Conservation (phyloP, 2,113 vertebrate genomes). For the Toxotes jaculatrix region DNA sequence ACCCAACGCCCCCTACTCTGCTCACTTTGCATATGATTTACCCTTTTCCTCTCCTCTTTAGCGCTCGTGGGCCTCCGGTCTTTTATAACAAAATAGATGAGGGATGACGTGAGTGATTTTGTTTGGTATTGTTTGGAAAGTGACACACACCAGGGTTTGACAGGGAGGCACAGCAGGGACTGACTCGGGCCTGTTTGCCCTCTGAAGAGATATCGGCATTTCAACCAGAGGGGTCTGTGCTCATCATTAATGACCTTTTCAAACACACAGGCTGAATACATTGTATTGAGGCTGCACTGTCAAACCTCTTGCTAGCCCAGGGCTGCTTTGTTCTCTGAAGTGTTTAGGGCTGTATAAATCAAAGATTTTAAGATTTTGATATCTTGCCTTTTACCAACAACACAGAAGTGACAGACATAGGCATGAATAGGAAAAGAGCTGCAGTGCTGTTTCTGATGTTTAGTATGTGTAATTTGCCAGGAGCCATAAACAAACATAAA, state of each 20-base stretch:
- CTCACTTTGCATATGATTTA: conserved; percentile 56
- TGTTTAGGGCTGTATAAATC: conserved; percentile 65
- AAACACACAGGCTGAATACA: conserved; percentile 74
- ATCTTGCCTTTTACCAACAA: conserved; percentile 53
- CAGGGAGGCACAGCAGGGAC: conserved; percentile 72
- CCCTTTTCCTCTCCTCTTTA: conserved; percentile 43
- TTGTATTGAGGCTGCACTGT: conserved; percentile 68
- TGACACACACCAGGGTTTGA: conserved; percentile 52
- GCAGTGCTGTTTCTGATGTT: conserved; percentile 17
- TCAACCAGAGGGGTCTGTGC: conserved; percentile 72
- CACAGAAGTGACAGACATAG: conserved; percentile 26
- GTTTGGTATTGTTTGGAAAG: conserved; percentile 65
- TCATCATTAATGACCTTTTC: conserved; percentile 85
- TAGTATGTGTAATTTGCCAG: conserved; percentile 9
- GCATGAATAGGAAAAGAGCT: conserved; percentile 30
- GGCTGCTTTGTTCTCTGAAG: conserved; percentile 68
- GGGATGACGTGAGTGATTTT: conserved; percentile 55
- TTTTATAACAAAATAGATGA: conserved; percentile 39
- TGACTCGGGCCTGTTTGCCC: conserved; percentile 55
- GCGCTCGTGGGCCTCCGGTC: conserved; percentile 24
- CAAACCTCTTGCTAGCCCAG: conserved; percentile 61
- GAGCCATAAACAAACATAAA: conserved; percentile 21
- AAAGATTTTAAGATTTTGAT: conserved; percentile 73
- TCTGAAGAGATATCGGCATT: conserved; percentile 78
- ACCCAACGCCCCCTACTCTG: conserved; percentile 7